A percentile compares a stretch with the other conserved stretches of the same genome.
phyloP scores from a whole-genome alignment of 2,113 vertebrate species.

The Trichomycterus rosablanca region DNA sequence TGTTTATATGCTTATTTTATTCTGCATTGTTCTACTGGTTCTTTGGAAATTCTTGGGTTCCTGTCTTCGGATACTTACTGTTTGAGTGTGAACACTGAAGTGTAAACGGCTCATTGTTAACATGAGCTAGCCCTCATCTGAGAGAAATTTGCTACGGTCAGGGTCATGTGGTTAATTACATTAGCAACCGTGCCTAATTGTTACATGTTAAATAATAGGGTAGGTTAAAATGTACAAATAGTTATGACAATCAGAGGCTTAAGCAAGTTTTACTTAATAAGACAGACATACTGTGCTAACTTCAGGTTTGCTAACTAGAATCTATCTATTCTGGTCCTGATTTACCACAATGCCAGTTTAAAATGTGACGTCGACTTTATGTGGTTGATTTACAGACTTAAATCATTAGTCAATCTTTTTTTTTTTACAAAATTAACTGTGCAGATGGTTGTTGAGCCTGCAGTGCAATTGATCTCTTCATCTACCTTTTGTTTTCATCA shows the following conservation, averaged over 20 bases:
- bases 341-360: no score
- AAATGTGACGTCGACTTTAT: no score
- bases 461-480: no score
- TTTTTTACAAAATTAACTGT: no score
- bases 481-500: no score
- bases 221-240: conserved; percentile 22
- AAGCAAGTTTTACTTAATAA: neutral
- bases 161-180: conserved; percentile 5
- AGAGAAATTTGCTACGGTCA: neutral
- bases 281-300: conserved; percentile 35
- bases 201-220: conserved; percentile 17
- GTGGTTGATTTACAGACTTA: no score
- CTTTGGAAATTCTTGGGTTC: conserved; percentile 10
- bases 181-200: conserved; percentile 4
- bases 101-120: neutral
- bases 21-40: conserved; percentile 28
- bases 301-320: no score
- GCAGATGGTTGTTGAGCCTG: no score
- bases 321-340: no score
- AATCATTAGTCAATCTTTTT: no score
- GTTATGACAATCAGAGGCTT: conserved; percentile 19
- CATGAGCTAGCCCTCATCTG: neutral
- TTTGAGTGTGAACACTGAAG: neutral
- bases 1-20: conserved; percentile 39
- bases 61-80: neutral